Conservation (phyloP, 2,113 vertebrate genomes). For the Puffinus mauretanicus region DNA sequence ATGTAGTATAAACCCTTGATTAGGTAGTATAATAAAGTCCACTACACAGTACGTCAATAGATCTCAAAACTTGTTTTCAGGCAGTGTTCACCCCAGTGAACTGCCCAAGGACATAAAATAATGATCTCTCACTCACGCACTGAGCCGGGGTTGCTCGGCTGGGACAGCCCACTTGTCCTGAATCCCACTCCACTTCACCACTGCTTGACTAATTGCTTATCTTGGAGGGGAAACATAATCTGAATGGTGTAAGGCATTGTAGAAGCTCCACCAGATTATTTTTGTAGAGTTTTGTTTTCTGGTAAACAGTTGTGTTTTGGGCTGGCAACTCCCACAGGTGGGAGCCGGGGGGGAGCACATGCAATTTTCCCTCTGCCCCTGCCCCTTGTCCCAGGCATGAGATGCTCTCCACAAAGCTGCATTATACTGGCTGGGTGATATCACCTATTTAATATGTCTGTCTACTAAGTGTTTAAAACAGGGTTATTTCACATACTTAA, state of each 20-base stretch:
- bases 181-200: not conserved
- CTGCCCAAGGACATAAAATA: not conserved
- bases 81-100: not conserved
- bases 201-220: not conserved
- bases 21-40: not conserved
- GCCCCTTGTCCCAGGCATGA: not conserved
- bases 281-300: not conserved
- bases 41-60: not conserved
- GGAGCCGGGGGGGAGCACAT: rapidly evolving
- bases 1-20: not conserved
- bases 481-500: not conserved
- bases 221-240: not conserved
- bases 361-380: not conserved
- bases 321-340: not conserved
- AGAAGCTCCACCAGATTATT: not conserved
- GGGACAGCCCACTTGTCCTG: not conserved
- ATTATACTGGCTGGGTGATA: not conserved
- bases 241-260: not conserved
- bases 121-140: not conserved
- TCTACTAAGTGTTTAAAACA: not conserved
- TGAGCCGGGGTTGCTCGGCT: rapidly evolving
- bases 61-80: not conserved
- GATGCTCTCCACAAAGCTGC: not conserved
- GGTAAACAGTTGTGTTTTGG: not conserved
- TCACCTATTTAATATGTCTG: not conserved